These are phyloP conservation scores for Agelas oroides DNA, from an alignment of 37 sponge, comb jelly and placozoan species.

Conservation along the genomic window DNA sequence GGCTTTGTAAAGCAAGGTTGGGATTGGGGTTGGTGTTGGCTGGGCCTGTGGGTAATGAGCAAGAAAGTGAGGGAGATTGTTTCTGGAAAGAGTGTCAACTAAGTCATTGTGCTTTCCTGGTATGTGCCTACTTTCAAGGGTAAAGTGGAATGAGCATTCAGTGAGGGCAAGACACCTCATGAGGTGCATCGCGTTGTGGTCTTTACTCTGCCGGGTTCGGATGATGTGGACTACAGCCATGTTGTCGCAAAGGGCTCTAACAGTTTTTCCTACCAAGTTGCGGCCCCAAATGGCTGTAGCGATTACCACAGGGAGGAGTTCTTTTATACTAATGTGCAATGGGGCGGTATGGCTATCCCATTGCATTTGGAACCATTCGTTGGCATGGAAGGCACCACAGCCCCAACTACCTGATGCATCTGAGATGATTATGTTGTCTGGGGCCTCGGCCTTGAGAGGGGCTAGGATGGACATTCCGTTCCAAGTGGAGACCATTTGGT, in stretches of 20 bases:
- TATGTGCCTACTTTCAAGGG: conserved; percentile 6
- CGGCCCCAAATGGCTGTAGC: conserved; percentile 44
- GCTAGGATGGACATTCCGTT: conserved; percentile 25
- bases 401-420: conserved; percentile 70
- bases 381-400: conserved; percentile 48
- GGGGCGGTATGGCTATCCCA: conserved; percentile 20
- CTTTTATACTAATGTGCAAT: conserved; percentile 43
- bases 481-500: neutral
- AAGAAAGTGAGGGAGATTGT: conserved; percentile 37
- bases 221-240: conserved; percentile 47
- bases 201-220: neutral
- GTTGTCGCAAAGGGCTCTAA: conserved; percentile 57
- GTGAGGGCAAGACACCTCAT: conserved; percentile 33
- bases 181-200: conserved; percentile 30
- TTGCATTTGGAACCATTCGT: conserved; percentile 51
- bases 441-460: neutral
- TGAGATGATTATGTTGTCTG: neutral
- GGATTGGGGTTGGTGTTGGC: neutral
- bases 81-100: conserved; percentile 64
- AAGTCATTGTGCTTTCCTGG: conserved; percentile 7
- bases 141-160: conserved; percentile 4
- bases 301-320: conserved; percentile 40
- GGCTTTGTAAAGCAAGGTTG: neutral
- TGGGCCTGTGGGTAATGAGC: conserved; percentile 25
- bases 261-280: conserved; percentile 4